Conservation (phyloP, 2,797 vertebrate genomes). For the Spondyliosoma cantharus region DNA sequence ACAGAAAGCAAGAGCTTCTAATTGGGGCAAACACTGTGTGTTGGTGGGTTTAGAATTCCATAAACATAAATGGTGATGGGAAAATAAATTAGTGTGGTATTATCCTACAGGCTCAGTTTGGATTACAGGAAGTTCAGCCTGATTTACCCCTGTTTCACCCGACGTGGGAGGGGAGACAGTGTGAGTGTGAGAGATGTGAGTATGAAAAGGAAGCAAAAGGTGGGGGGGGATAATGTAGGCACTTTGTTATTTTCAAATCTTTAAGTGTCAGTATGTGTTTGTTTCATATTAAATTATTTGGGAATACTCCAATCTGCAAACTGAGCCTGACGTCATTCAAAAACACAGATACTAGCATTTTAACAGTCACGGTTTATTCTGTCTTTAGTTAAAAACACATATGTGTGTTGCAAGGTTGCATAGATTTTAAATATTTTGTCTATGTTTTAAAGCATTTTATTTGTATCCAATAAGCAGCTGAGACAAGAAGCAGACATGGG, state of each 20-base stretch:
- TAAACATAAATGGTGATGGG: not conserved
- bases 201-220: not conserved
- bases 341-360: not conserved
- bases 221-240: not conserved
- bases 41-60: not conserved
- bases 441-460: not conserved
- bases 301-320: not conserved
- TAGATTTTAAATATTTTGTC: not conserved
- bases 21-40: too few relatives aligned
- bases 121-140: conserved; percentile 15
- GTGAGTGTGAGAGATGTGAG: conserved; percentile 2
- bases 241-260: not conserved
- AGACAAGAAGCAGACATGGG: not conserved
- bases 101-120: conserved; percentile 9
- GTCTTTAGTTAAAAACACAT: not conserved
- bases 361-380: not conserved
- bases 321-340: not conserved
- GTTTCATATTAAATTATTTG: not conserved
- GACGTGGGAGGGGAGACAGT: not conserved
- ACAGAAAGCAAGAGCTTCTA: not conserved
- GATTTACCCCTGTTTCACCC: not conserved
- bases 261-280: not conserved
- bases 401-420: not conserved
- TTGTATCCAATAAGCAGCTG: not conserved
- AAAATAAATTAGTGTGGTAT: not conserved